phyloP scores from a whole-genome alignment of 2,888 invertebrate genomes.

The Scaptomyza tumidula region DNA sequence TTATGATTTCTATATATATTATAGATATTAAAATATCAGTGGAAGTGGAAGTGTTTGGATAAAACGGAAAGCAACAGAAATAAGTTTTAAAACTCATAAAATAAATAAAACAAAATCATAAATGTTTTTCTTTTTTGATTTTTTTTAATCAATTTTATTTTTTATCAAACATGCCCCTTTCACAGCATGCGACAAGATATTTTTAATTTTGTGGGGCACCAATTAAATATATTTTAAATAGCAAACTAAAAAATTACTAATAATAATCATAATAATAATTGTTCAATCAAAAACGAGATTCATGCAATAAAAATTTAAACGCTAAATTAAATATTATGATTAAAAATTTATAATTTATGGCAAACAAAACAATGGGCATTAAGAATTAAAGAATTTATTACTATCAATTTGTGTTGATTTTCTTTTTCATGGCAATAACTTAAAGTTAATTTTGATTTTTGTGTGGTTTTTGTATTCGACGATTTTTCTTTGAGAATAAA shows the following conservation, averaged over 20 bases:
- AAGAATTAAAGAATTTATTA: slow-evolving; percentile 53
- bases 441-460: slow-evolving; percentile 84
- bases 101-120: slow-evolving; percentile 35
- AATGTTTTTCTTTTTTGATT: slow-evolving; percentile 9
- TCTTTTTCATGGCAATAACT: slow-evolving; percentile 69
- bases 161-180: slow-evolving; percentile 7
- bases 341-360: slow-evolving; percentile 46
- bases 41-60: slow-evolving; percentile 18
- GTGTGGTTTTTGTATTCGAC: slow-evolving; percentile 34
- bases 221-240: slow-evolving; percentile 53
- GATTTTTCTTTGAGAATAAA: slow-evolving; percentile 73
- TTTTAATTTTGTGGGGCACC: slow-evolving; percentile 15
- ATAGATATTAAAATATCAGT: slow-evolving; percentile 13
- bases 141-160: slow-evolving; percentile 45
- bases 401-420: not conserved
- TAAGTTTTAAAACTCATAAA: slow-evolving; percentile 8
- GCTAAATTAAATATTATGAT: slow-evolving; percentile 54
- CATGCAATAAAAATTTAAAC: slow-evolving; percentile 43
- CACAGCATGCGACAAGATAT: slow-evolving; percentile 32
- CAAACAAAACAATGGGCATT: slow-evolving; percentile 72
- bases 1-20: slow-evolving; percentile 13
- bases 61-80: not conserved
- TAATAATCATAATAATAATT: slow-evolving; percentile 23
- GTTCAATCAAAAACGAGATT: slow-evolving; percentile 61
- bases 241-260: slow-evolving; percentile 34